phyloP scores from a whole-genome alignment of 2,888 invertebrate species.

The Caenorhabditis sp. region DNA sequence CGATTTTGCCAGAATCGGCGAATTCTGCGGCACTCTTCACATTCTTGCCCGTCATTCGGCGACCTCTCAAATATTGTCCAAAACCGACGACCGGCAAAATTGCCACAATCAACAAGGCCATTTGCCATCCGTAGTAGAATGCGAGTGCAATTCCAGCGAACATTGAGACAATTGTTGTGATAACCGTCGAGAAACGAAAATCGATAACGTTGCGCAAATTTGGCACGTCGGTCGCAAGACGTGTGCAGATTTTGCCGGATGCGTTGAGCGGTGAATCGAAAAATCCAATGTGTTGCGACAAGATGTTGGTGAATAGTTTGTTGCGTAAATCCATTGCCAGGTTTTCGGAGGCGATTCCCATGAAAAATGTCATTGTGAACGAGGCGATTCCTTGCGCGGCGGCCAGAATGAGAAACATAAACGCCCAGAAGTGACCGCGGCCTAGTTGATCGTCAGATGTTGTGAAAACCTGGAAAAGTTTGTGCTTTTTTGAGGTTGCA shows the following conservation, averaged over 20 bases:
- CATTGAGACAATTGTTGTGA: constrained; percentile 70
- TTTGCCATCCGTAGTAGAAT: constrained; percentile 73
- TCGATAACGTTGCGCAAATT: constrained; percentile 72
- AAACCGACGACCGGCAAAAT: constrained; percentile 71
- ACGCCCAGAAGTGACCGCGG: constrained; percentile 73
- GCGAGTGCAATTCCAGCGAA: constrained; percentile 65
- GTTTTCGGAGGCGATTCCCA: constrained; percentile 71
- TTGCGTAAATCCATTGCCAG: constrained; percentile 71
- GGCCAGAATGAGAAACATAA: constrained; percentile 71
- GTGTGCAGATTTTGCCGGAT: constrained; percentile 72
- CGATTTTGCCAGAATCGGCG: constrained; percentile 71
- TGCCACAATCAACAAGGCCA: constrained; percentile 72
- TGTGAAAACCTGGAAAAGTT: constrained; percentile 47
- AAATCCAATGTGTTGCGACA: constrained; percentile 73
- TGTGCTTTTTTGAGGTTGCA: background rate
- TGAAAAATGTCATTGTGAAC: constrained; percentile 63
- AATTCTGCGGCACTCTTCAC: constrained; percentile 73
- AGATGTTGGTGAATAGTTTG: constrained; percentile 71
- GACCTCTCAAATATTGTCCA: constrained; percentile 49
- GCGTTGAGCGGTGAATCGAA: constrained; percentile 72
- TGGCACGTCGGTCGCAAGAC: constrained; percentile 73
- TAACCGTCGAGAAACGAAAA: constrained; percentile 71
- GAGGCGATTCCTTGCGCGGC: constrained; percentile 71
- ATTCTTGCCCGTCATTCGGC: constrained; percentile 71
- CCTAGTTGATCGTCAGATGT: constrained; percentile 68